phyloP scores from a whole-genome alignment of 2,888 invertebrate genomes.

The Maniola hyperantus region DNA sequence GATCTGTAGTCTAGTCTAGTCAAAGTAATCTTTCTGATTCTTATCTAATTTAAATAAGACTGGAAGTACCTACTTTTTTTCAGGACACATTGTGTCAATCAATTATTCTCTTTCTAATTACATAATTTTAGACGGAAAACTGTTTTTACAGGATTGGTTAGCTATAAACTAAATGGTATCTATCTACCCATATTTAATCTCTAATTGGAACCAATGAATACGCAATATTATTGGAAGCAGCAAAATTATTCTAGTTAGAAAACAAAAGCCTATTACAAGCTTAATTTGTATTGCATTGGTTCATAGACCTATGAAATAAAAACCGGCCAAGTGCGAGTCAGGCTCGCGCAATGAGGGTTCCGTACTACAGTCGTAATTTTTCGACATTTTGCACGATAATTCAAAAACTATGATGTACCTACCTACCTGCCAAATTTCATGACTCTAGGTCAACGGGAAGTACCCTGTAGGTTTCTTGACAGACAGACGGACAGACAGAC shows the following conservation, averaged over 20 bases:
- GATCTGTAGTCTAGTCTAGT: no score
- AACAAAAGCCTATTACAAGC: neutral
- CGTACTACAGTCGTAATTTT: no score
- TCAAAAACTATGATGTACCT: no score
- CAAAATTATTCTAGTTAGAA: neutral
- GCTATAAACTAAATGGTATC: neutral
- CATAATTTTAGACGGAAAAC: neutral
- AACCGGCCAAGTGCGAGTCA: no score
- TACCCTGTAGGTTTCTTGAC: no score
- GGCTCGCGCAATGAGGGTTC: no score
- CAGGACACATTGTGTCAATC: neutral
- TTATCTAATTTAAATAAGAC: neutral
- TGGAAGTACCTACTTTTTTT: neutral
- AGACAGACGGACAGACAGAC: no score
- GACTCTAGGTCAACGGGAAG: no score
- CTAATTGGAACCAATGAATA: neutral
- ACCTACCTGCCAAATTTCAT: no score
- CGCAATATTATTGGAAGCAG: no score
- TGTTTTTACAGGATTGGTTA: neutral
- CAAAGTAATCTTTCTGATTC: slow-evolving; percentile 7
- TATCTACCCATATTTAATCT: neutral
- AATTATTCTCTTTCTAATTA: neutral
- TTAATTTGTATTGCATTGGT: neutral
- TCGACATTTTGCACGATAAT: no score
- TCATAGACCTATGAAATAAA: no score